Base-by-base conservation (phyloP, 1,140 invertebrate genomes). In the Hyphantria cunea region DNA sequence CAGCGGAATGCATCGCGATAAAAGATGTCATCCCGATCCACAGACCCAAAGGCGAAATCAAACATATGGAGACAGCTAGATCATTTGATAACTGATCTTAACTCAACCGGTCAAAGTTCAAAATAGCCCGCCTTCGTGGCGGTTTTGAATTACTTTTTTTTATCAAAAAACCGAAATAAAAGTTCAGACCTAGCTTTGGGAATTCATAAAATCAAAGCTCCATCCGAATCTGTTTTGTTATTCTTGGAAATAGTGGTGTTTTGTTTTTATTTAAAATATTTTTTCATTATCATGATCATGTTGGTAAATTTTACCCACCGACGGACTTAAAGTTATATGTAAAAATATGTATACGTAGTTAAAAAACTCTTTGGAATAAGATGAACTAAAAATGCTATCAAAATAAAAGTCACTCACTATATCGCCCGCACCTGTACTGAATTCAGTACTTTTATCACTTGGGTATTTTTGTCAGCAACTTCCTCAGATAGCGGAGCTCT, bases 1-100 rank as follows among this genome's bases (percentile, higher is more conserved):
- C 76, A 80, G 82, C 72, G 86, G 82, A 87, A 89, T 90, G 84
- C 82, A 83, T 90, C 78, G 80, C 83, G 87, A 90, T 90, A 89
- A 89, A 89, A 78, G 77, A 89, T 87, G 84, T 90, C 86, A 88
- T 89, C 83, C 83, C 78, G 80, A 90, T 82, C 79, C 80, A 76
- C 68, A 70, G 77, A 78, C 78, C 74, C 74, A 75, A 80, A 75
- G 71, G 76, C 76, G 63, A 83, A 80, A 84, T 75, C 73, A 74
- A 71, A 76, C 68, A 71, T 72, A 66, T 66, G 55, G 58, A 71
- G 15, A 50, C 53, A 53, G 10, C 13, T 39, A 33, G 34, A 58
- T 32, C 52, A 65, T 14, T 68, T 55, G 14, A 85, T 68, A 78
- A 60, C 13, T 44, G 62, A 67, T 69, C 64, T 59, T 84, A 79